Conservation (phyloP, 2,113 vertebrate genomes). For the Mus pahari region DNA sequence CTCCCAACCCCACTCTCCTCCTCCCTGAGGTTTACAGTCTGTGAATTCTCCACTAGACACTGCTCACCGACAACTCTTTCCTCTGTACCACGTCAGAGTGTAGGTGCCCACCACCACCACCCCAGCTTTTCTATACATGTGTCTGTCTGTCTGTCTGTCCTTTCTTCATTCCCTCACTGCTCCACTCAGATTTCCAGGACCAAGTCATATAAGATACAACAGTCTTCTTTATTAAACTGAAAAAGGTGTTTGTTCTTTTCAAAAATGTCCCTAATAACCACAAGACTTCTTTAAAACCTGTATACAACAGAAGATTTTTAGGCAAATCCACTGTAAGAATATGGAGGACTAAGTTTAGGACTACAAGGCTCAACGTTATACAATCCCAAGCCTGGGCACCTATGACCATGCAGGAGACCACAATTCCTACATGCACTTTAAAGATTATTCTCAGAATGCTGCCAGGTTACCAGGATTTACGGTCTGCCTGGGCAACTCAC, state of each 20-base stretch:
- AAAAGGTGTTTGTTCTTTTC: conserved; percentile 14
- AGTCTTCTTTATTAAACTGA: conserved; percentile 6
- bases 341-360: background rate
- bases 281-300: conserved; percentile 28
- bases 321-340: background rate
- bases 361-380: background rate
- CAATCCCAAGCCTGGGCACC: background rate
- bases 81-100: background rate
- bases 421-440: background rate
- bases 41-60: background rate
- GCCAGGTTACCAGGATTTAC: background rate
- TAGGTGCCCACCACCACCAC: no score
- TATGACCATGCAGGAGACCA: background rate
- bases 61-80: no score
- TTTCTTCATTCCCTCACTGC: background rate
- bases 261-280: conserved; percentile 3
- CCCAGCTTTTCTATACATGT: background rate
- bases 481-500: background rate
- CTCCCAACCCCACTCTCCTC: background rate
- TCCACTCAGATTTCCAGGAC: background rate
- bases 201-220: background rate
- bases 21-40: background rate
- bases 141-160: background rate
- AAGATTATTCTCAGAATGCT: background rate
- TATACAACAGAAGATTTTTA: background rate